A percentile compares a stretch with the other conserved stretches of the same genome.
phyloP scores from a whole-genome alignment of 2,888 invertebrate species.

The Drosophila meridiana region DNA sequence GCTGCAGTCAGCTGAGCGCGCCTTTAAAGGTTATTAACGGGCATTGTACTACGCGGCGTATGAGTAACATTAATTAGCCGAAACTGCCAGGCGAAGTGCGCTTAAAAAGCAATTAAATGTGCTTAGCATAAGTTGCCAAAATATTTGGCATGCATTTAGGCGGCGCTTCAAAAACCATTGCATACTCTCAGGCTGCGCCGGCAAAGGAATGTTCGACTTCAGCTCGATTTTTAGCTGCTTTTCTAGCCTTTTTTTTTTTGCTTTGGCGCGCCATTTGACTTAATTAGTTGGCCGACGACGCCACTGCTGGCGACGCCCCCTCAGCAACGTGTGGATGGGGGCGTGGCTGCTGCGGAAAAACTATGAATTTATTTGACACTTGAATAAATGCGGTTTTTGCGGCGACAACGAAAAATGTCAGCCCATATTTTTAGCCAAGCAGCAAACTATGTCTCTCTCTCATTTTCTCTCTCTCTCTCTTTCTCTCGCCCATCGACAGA shows the following conservation, averaged over 20 bases:
- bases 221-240: constrained; percentile 22
- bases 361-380: constrained; percentile 84
- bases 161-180: constrained; percentile 44
- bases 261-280: constrained; percentile 77
- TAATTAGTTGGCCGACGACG: constrained; percentile 76
- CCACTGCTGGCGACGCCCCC: constrained; percentile 47
- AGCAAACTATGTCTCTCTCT: constrained; percentile 22
- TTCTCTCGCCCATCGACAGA: constrained; percentile 23
- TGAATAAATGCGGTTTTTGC: constrained; percentile 82
- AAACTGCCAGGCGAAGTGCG: constrained; percentile 71
- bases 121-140: constrained; percentile 79
- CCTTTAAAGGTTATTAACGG: constrained; percentile 46
- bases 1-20: constrained; percentile 22
- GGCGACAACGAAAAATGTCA: constrained; percentile 72
- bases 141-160: constrained; percentile 56
- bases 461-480: background rate
- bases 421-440: constrained; percentile 68
- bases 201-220: constrained; percentile 35
- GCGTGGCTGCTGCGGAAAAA: constrained; percentile 43
- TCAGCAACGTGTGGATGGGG: background rate
- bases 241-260: constrained; percentile 15
- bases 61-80: constrained; percentile 75
- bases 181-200: constrained; percentile 55
- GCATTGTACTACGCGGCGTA: constrained; percentile 45
- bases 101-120: constrained; percentile 83